A percentile compares a stretch with the other conserved stretches of the same genome.
These are phyloP conservation scores for Thymelicus lineola DNA, from an alignment of 2,888 invertebrate species.

Conservation along the genomic window DNA sequence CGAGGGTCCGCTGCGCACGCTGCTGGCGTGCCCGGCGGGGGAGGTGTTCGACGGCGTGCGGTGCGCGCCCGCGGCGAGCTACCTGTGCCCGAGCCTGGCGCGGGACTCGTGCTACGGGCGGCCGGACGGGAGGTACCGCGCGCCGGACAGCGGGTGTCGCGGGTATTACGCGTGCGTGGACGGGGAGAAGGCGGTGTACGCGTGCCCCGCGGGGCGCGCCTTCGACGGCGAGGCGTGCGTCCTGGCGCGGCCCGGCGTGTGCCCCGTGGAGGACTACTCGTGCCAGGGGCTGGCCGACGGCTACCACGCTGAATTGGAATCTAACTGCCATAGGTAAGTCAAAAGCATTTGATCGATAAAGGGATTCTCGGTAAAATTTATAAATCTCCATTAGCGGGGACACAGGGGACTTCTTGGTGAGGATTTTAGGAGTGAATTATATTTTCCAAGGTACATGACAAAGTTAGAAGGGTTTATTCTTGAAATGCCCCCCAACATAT, in stretches of 20 bases:
- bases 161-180: conserved; percentile 85
- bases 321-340: conserved; percentile 78
- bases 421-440: not conserved
- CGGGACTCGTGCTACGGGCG: conserved; percentile 80
- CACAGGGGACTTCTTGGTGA: not conserved
- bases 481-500: no score
- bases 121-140: conserved; percentile 83
- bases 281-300: conserved; percentile 82
- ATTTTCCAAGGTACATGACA: no score
- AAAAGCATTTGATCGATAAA: not conserved
- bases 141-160: conserved; percentile 80
- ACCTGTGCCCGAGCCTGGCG: conserved; percentile 78
- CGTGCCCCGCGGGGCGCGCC: conserved; percentile 78
- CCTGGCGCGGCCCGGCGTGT: conserved; percentile 60
- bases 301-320: conserved; percentile 83
- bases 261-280: conserved; percentile 70
- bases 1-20: conserved; percentile 67
- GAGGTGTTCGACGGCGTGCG: conserved; percentile 75
- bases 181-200: conserved; percentile 84
- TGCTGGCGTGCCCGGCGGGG: conserved; percentile 70
- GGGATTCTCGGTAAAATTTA: not conserved
- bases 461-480: no score
- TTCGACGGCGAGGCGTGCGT: conserved; percentile 86
- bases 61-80: conserved; percentile 64
- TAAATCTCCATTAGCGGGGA: not conserved